These are phyloP conservation scores for Limulus polyphemus DNA, from an alignment of 2,888 invertebrate genomes.

Conservation along the genomic window DNA sequence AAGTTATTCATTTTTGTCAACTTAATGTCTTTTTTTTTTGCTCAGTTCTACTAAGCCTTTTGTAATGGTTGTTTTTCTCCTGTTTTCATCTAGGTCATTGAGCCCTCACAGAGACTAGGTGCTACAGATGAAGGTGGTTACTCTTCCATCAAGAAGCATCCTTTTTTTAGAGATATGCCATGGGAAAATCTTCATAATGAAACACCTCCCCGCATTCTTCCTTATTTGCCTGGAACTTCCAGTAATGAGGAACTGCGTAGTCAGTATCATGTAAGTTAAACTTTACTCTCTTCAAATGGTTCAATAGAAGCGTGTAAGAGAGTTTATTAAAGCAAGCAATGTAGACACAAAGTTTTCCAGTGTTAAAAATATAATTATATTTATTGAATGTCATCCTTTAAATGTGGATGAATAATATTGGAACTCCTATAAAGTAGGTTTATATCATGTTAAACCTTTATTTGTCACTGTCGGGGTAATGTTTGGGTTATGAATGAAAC, in stretches of 20 bases:
- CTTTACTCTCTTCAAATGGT: constrained; percentile 2
- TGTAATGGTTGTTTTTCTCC: background rate
- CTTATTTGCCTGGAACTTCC: constrained; percentile 61
- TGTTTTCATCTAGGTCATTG: constrained; percentile 45
- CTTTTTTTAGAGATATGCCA: constrained; percentile 62
- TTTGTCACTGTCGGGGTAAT: no score
- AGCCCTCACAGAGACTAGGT: constrained; percentile 68
- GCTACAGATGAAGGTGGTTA: constrained; percentile 60
- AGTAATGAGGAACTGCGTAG: constrained; percentile 53
- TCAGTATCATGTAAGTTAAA: constrained; percentile 41
- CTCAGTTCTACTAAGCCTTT: background rate
- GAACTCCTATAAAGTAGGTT: no score
- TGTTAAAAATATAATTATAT: no score
- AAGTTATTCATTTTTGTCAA: no score
- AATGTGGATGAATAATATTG: no score
- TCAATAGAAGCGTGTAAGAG: no score
- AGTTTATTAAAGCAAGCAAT: no score
- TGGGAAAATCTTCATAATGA: constrained; percentile 65
- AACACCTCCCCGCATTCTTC: constrained; percentile 67
- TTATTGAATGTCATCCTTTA: no score
- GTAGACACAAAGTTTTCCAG: no score
- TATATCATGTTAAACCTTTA: no score
- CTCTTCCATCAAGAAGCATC: constrained; percentile 68
- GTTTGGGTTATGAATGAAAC: no score
- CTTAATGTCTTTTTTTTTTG: background rate